Base-by-base conservation (phyloP, 2,888 invertebrate species). In the Cerastis rubricosa region DNA sequence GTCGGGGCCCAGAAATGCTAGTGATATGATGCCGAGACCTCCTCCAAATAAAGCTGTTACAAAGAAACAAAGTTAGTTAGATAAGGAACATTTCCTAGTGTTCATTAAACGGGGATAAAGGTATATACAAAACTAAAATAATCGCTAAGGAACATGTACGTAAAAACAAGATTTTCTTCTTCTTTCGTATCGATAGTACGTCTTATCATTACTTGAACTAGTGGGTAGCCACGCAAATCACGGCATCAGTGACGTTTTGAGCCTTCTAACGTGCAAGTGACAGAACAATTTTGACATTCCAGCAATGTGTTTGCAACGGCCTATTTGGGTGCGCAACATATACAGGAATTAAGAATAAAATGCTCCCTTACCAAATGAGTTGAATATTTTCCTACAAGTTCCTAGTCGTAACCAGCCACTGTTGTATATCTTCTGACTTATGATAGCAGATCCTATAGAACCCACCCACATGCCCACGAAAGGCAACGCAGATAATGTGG, bases 391-490 rank as follows among this genome's bases (percentile, higher is more conserved):
- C 19, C 97, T 92, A 69, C 93, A 93, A 11, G 88, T 80, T 0
- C 83, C 84, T 0, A 94, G 78, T 2, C 93, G 86, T 3, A 95
- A 83, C 6, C 92, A 82, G 1, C 94, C 94, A 4, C 85, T 90
- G 75, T 95, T 96, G 78, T 90, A 92, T 9, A 96, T 85, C 77
- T 89, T 92, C 77, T 98, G 98, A 5, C 98, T 97, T 0, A 97
- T 81, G 40, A 95, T 95, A 17, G 98, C 97, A 71, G 98, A 97
- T 0, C 97, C 92, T 40, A 98, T 97, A 81, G 97, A 97, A 29
- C 98, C 94, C 0, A 98, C 65, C 97, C 98, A 98, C 96, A 98
- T 98, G 0, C 97, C 97, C 4, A 98, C 94, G 90, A 98, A 98
- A 0, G 98, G 98, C 29, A 98, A 90, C 0, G 98, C 97, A 0